These are phyloP conservation scores for Holothuria leucospilota DNA, from an alignment of 53 echinoderm and acorn worm species.

Conservation along the genomic window DNA sequence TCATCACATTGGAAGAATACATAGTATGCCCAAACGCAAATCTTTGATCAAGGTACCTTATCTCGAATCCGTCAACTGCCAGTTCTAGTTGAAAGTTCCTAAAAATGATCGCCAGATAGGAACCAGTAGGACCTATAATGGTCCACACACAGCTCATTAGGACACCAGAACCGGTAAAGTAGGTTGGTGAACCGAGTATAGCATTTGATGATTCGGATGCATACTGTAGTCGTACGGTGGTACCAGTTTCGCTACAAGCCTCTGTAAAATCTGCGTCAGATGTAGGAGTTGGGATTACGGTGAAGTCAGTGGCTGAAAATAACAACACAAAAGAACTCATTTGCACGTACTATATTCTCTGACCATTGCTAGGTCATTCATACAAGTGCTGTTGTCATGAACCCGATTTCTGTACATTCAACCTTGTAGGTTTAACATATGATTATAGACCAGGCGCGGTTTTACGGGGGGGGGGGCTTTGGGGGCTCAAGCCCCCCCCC, in stretches of 20 bases:
- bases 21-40: background rate
- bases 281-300: background rate
- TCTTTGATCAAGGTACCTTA: background rate
- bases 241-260: background rate
- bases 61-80: background rate
- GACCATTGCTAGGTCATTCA: too few species aligned
- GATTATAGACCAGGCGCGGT: too few species aligned
- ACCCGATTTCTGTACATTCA: too few species aligned
- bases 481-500: too few species aligned
- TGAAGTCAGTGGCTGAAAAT: background rate
- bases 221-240: background rate
- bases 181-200: background rate
- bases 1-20: background rate
- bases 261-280: background rate
- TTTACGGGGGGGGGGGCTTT: too few species aligned
- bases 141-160: background rate
- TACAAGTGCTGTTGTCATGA: too few species aligned
- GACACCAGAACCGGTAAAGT: background rate
- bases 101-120: background rate
- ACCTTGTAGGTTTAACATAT: too few species aligned
- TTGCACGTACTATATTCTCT: too few species aligned
- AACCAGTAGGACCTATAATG: background rate
- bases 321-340: too few species aligned
- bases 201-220: background rate
- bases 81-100: background rate